phyloP scores from a whole-genome alignment of 2,797 vertebrate genomes.

The Balearica regulorum region DNA sequence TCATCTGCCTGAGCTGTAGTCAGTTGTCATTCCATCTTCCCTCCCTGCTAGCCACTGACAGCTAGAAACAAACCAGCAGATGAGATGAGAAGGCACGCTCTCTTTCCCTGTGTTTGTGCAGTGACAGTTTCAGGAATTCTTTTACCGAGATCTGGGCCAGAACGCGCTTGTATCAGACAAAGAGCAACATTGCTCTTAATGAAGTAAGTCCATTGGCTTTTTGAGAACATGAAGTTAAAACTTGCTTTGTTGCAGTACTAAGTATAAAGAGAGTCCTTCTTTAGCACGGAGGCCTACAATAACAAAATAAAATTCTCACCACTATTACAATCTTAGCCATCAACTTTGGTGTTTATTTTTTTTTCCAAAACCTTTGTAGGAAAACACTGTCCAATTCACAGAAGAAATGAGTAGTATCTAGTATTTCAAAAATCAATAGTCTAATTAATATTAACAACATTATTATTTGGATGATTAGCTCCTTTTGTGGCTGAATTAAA shows the following conservation, averaged over 20 bases:
- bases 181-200: neutral
- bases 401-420: neutral
- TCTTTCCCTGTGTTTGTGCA: neutral
- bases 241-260: neutral
- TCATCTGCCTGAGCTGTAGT: neutral
- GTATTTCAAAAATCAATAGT: neutral
- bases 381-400: neutral
- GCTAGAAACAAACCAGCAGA: neutral
- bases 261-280: neutral
- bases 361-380: neutral
- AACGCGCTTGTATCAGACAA: neutral
- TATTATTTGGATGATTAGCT: neutral
- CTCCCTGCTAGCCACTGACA: neutral
- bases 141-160: neutral
- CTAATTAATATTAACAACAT: neutral
- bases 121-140: neutral
- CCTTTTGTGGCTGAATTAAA: neutral
- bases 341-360: too few relatives aligned
- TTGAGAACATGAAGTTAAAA: neutral
- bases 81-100: accelerated
- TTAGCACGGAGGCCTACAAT: neutral
- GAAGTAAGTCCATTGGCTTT: neutral
- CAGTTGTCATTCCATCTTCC: neutral
- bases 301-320: too few relatives aligned
- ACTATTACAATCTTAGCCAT: neutral